Evolutionary conservation across 2,113 vertebrate species (phyloP), one percentile per base, ranked within the genome.

Genomic region (Amblyopsis rosae): DNA sequence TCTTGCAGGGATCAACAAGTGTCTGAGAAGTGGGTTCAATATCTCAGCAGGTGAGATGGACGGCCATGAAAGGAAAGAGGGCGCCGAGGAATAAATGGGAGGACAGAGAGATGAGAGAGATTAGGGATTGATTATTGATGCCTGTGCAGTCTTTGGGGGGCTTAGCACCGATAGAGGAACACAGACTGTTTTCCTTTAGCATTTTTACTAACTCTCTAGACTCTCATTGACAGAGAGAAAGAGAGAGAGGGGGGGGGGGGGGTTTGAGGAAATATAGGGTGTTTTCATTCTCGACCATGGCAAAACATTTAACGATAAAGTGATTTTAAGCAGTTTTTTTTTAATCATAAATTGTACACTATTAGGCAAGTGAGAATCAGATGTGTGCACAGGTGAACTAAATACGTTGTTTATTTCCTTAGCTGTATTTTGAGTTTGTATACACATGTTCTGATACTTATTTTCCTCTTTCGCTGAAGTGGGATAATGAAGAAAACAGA

Each of bases 61-160:
- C 33, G 15, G n/a, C 32, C 32, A 70, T 69, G 62, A 78, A 76
- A 68, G 64, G 64, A 73, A 65, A 68, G 45, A 61, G 41, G 62
- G 69, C 67, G 60, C 48, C 9, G 57, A 17, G 50, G 33, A 72
- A 57, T 41, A 15, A 53, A 33, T 46, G 62, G 17, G 41, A 72
- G 59, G 65, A 49, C 9, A 41, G 49, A 64, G 56, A 60, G 74
- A 62, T 33, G 76, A 32, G 79, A 55, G 70, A 80, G 86, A 85
- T 79, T 87, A 84, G 70, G 76, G 88, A 90, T 87, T 87, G 88
- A 86, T 89, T 90, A 86, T 90, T 33, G 84, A 89, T 86, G 7
- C 12, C 45, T 58, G 75, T 64, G 69, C 72, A 80, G 80, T 80
- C 74, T 75, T 82, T 73, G 71, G 70, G 69, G 57, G 76, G 62